Evolutionary conservation across 2,113 vertebrate genomes (phyloP), one percentile per base, ranked within the genome.

Genomic region (Rhegmatorhina hoffmannsi): DNA sequence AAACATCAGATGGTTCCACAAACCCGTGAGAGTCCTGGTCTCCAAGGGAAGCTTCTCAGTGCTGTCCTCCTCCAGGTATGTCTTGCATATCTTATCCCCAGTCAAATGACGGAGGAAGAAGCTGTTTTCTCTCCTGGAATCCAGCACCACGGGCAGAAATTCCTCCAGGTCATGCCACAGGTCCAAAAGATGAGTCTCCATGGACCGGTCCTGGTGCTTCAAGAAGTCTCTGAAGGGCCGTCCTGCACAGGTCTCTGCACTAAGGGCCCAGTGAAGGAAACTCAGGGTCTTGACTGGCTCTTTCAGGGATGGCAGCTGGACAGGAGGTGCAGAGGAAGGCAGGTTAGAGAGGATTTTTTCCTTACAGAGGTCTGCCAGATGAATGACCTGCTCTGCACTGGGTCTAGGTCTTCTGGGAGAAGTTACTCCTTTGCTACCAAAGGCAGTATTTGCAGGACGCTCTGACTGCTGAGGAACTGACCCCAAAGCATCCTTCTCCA

Each of bases 81-180:
- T 92, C 91, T 97, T 93, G 55, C 97, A 91, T 72, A 98, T 98
- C 49, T 91, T 93, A 40, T 96, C 88, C 7, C 93, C 94, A 1
- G 96, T 74, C 73, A 96, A 47, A 78, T 97, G 94, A 33, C 92
- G 84, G 52, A 98, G 96, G 53, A 94, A 43, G 34, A 97, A 96
- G 31, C 91, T 92, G 10, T 96, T 97, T 23, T 96, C 95, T 34
- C 78, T 95, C 23, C 84, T 88, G 49, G 80, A 77, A 10, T 43
- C 92, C 82, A 97, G 84, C n/a, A 91, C 94, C 46, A 96, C 89
- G 0, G 92, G 80, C 59, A 98, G 89, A 77, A 97, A 98, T 43
- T 96, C 95, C 70, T 97, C 92, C 55, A 98, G 92, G 58, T 98
- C 97, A 1, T 98, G 96, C 97, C 98, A 98, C 44, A 98, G 93